Evolutionary conservation across 2,113 vertebrate species (phyloP).

Genomic region (Lampris incognitus): DNA sequence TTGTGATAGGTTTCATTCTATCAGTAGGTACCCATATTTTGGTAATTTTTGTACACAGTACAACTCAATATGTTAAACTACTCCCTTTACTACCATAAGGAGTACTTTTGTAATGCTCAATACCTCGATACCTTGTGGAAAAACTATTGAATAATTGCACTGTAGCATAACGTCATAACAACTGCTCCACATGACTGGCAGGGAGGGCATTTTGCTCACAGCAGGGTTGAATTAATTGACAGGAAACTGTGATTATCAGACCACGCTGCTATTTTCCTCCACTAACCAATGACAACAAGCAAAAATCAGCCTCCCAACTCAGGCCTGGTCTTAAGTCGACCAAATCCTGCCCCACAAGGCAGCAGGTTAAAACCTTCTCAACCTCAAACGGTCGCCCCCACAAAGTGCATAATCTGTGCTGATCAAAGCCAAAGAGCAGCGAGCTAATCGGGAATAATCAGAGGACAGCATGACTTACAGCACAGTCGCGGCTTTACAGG

Average conservation of each 20-base stretch:
- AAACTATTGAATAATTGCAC: no score
- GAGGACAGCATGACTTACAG: slow-evolving; percentile 14
- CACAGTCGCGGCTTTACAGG: not conserved
- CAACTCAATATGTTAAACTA: no score
- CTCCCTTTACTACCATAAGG: no score
- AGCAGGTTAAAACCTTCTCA: slow-evolving; percentile 10
- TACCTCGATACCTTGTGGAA: no score
- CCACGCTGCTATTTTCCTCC: not conserved
- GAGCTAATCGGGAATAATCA: slow-evolving; percentile 43
- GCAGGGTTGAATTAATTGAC: slow-evolving; percentile 14
- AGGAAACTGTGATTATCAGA: slow-evolving; percentile 16
- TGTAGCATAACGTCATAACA: no score
- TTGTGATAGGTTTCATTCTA: no score
- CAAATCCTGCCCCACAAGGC: not conserved
- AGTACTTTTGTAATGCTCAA: no score
- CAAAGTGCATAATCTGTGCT: slow-evolving; percentile 18
- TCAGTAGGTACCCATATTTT: no score
- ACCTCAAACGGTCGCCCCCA: slow-evolving; percentile 13
- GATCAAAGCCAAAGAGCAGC: slow-evolving; percentile 49
- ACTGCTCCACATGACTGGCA: no score
- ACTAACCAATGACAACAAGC: not conserved
- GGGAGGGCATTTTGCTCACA: no score
- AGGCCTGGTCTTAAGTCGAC: not conserved
- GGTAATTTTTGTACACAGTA: no score
- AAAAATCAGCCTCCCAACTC: not conserved